Evolutionary conservation across 2,888 invertebrate species (phyloP).

Genomic region (Lycophotia porphyrea): DNA sequence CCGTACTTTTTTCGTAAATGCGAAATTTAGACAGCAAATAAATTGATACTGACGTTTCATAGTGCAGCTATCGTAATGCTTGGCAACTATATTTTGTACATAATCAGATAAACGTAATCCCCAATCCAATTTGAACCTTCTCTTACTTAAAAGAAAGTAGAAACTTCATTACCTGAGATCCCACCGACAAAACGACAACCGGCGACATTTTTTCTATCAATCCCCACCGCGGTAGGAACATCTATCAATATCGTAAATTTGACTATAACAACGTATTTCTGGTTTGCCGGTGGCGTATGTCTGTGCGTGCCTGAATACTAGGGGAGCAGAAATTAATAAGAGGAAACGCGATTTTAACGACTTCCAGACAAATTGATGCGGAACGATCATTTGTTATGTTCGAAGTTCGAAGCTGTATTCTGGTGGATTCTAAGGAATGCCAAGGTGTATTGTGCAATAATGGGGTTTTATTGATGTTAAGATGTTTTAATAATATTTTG

Average conservation of each 20-base stretch:
- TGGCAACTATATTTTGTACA: constrained; percentile 10
- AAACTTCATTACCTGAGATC: constrained; percentile 2
- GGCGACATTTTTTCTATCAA: constrained; percentile 66
- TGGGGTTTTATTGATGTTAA: not conserved
- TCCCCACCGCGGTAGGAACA: constrained; percentile 68
- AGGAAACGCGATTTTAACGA: constrained; percentile 87
- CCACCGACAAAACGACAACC: constrained; percentile 47
- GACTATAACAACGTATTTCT: constrained; percentile 79
- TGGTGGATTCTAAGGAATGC: constrained; percentile 40
- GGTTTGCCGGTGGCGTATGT: constrained; percentile 76
- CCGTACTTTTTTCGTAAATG: too few species aligned
- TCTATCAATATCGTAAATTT: constrained; percentile 81
- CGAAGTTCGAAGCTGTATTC: constrained; percentile 75
- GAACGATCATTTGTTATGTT: constrained; percentile 86
- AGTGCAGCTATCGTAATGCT: not conserved
- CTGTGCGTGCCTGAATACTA: constrained; percentile 73
- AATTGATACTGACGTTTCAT: not conserved
- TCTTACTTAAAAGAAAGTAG: not conserved
- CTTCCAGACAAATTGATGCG: constrained; percentile 85
- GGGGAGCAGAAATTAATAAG: constrained; percentile 87
- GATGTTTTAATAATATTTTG: not conserved
- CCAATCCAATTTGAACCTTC: constrained; percentile 34
- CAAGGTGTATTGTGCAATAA: constrained; percentile 10
- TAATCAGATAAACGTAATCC: not conserved
- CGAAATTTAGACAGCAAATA: too few species aligned